Conservation (phyloP, 1,140 invertebrate genomes). For the Saccostrea glomerata region DNA sequence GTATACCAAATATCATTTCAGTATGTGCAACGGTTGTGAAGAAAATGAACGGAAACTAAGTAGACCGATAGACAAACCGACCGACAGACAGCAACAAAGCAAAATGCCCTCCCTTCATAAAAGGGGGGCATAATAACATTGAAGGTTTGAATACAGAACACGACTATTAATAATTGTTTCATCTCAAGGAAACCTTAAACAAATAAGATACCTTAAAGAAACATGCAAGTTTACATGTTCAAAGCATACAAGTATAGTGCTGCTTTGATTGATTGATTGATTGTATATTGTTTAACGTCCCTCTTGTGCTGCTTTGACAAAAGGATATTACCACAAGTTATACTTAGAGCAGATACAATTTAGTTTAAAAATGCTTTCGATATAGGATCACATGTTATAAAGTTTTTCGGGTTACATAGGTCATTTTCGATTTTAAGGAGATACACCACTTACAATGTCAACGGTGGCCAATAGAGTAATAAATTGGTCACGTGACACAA, state of each 20-base stretch:
- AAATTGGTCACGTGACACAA: neutral
- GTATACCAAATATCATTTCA: no score
- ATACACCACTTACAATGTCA: neutral
- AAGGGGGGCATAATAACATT: no score
- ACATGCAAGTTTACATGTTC: neutral
- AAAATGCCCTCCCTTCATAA: no score
- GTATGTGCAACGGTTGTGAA: no score
- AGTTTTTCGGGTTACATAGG: neutral
- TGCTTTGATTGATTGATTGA: no score
- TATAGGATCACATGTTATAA: neutral
- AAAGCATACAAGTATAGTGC: neutral
- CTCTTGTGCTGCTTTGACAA: no score
- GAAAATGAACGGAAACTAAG: no score
- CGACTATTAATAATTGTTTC: neutral
- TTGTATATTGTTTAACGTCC: no score
- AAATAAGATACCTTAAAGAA: neutral
- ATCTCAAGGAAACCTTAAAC: neutral
- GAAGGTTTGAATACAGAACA: neutral
- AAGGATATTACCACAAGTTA: neutral
- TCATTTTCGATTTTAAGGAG: neutral
- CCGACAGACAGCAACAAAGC: no score
- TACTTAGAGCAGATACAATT: no score
- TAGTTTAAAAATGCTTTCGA: neutral
- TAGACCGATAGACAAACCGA: no score
- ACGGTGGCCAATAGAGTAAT: neutral